A percentile compares a stretch with the other conserved stretches of the same genome.
Conservation (phyloP, 2,113 vertebrate species). For the Mobula hypostoma region DNA sequence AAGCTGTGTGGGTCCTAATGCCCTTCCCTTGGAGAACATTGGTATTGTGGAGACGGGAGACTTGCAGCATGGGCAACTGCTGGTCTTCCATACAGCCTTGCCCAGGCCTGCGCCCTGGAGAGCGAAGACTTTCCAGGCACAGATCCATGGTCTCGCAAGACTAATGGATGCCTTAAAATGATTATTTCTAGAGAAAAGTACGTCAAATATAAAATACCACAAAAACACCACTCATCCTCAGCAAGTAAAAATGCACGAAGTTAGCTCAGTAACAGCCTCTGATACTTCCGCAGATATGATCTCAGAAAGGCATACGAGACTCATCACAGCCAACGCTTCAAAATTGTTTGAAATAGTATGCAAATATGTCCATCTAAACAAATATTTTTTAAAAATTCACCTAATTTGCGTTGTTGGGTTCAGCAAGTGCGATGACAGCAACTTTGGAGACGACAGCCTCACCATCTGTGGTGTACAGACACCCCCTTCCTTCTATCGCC, state of each 20-base stretch:
- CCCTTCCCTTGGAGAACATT: no score
- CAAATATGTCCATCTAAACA: neutral
- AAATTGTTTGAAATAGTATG: neutral
- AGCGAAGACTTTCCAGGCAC: no score
- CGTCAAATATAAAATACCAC: no score
- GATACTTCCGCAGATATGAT: constrained; percentile 18
- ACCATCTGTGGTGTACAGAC: neutral
- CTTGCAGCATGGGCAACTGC: no score
- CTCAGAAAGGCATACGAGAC: constrained; percentile 29
- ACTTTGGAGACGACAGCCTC: neutral
- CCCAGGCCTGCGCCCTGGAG: no score
- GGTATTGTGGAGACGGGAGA: no score
- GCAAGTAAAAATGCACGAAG: neutral
- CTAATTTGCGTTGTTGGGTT: constrained; percentile 24
- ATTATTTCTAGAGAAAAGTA: neutral
- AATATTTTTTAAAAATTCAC: no score
- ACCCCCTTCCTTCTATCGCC: constrained; percentile 26
- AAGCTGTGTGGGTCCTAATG: no score
- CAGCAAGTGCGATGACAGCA: constrained; percentile 18
- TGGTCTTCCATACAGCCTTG: no score
- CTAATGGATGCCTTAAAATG: no score
- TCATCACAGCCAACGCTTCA: constrained; percentile 8
- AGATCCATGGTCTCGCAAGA: no score
- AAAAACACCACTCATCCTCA: neutral
- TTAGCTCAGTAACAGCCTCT: constrained; percentile 37